Percentiles rank a stretch among this genome's conserved stretches.
phyloP scores from a whole-genome alignment of 2,888 invertebrate genomes.

The Pardosa pseudoannulata region DNA sequence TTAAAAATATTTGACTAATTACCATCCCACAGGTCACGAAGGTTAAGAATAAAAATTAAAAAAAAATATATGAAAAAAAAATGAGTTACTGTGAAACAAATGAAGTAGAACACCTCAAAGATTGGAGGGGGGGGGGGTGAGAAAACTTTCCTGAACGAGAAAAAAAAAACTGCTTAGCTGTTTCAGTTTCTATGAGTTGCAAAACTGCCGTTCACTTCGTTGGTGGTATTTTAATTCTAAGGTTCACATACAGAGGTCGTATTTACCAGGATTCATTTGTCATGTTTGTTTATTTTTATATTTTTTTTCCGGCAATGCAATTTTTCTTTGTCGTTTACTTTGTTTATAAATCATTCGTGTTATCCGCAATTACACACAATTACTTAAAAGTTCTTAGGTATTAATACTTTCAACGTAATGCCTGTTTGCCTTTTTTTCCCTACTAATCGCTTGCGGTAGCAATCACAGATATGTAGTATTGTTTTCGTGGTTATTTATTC shows the following conservation, averaged over 20 bases:
- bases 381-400: not conserved
- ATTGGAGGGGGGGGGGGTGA: not conserved
- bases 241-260: slow-evolving; percentile 31
- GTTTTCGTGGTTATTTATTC: not conserved
- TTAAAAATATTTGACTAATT: slow-evolving; percentile 62
- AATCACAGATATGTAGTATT: not conserved
- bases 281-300: slow-evolving; percentile 15
- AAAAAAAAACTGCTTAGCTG: slow-evolving; percentile 39
- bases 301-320: not conserved
- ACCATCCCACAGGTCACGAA: slow-evolving; percentile 47
- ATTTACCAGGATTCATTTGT: slow-evolving; percentile 19
- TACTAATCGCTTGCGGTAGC: not conserved
- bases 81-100: slow-evolving; percentile 29
- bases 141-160: slow-evolving; percentile 15
- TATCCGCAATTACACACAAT: not conserved
- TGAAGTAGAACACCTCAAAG: slow-evolving; percentile 42
- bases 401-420: not conserved
- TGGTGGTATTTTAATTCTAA: slow-evolving; percentile 67
- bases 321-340: not conserved
- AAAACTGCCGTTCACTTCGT: slow-evolving; percentile 48
- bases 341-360: not conserved
- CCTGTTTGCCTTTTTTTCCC: not conserved
- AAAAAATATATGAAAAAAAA: slow-evolving; percentile 3
- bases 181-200: slow-evolving; percentile 51
- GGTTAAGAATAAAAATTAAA: slow-evolving; percentile 5